Conservation (phyloP, 2,797 vertebrate genomes). For the Geotrypetes seraphini region DNA sequence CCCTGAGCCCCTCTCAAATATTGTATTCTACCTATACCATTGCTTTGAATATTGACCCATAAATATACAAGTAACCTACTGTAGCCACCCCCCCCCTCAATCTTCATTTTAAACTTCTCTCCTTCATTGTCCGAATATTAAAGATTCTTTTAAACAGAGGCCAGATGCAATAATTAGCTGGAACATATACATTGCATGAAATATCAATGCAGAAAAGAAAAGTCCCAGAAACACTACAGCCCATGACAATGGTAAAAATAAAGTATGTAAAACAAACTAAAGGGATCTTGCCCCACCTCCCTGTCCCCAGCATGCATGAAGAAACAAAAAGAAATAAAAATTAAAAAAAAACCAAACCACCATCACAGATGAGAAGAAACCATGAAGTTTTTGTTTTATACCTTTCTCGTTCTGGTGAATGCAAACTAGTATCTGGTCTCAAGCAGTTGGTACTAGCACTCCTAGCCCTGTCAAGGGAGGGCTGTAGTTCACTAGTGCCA, state of each 20-base stretch:
- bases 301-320: conserved; percentile 26
- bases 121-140: conserved; percentile 58
- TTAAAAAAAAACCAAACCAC: conserved; percentile 46
- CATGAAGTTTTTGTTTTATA: conserved; percentile 69
- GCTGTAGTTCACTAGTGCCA: conserved; percentile 93
- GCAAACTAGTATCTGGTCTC: conserved; percentile 92
- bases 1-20: too few species aligned
- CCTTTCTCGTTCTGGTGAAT: conserved; percentile 94
- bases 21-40: too few species aligned
- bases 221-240: too few species aligned
- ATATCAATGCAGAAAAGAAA: too few species aligned
- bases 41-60: too few species aligned
- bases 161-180: conserved; percentile 32
- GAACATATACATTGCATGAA: conserved; percentile 31
- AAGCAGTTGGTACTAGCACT: conserved; percentile 98
- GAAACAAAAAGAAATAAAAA: conserved; percentile 28
- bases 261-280: too few species aligned
- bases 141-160: conserved; percentile 43
- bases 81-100: too few species aligned
- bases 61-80: too few species aligned
- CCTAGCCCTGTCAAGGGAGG: conserved; percentile 93
- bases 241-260: too few species aligned
- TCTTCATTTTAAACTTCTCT: too few species aligned
- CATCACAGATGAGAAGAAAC: conserved; percentile 63
- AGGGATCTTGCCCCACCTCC: conserved; percentile 18